These are phyloP conservation scores for Orussus abietinus DNA, from an alignment of 1,140 invertebrate species.

Conservation along the genomic window DNA sequence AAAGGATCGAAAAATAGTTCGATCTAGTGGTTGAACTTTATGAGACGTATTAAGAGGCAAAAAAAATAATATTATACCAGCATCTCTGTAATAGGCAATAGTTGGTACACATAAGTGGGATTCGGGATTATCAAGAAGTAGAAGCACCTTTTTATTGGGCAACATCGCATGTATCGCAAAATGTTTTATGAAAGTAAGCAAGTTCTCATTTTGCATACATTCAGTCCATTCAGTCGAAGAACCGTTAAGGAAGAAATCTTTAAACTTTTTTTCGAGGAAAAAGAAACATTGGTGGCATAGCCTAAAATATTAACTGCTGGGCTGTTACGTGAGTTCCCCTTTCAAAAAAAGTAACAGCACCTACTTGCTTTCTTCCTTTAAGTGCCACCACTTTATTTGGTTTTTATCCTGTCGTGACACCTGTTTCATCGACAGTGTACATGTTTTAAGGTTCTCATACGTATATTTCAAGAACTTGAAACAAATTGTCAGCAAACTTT, in stretches of 20 bases:
- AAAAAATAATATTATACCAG: constrained; percentile 21
- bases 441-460: constrained; percentile 36
- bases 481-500: constrained; percentile 36
- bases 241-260: too few species aligned
- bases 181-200: constrained; percentile 37
- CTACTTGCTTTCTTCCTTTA: constrained; percentile 46
- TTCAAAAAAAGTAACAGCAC: constrained; percentile 43
- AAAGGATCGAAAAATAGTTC: constrained; percentile 41
- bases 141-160: constrained; percentile 2
- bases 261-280: too few species aligned
- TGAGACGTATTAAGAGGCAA: constrained; percentile 29
- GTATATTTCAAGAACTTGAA: constrained; percentile 29
- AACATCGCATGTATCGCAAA: constrained; percentile 34
- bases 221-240: constrained; percentile 35
- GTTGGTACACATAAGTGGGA: constrained; percentile 19
- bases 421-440: constrained; percentile 52
- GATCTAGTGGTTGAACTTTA: constrained; percentile 41
- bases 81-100: constrained; percentile 18
- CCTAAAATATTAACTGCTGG: constrained; percentile 38
- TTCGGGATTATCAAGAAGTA: constrained; percentile 18
- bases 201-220: constrained; percentile 44
- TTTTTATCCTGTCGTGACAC: constrained; percentile 37
- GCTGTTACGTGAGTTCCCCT: constrained; percentile 47
- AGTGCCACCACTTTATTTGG: constrained; percentile 35
- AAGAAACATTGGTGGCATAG: constrained; percentile 42